Conservation (phyloP, 2,888 invertebrate species). For the Metalampra italica region DNA sequence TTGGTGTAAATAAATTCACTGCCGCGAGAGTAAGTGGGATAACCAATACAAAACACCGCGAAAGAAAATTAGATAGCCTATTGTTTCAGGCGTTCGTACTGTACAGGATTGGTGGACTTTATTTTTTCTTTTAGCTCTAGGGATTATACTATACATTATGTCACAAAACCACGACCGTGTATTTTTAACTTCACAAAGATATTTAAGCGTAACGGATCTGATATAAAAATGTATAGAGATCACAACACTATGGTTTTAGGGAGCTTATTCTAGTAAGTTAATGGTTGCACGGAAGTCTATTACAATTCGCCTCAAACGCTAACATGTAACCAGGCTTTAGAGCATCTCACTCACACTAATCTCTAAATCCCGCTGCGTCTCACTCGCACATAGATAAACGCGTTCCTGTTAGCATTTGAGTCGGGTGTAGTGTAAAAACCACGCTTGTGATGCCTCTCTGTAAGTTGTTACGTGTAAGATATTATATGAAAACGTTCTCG, state of each 20-base stretch:
- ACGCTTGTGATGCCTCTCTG: conserved; percentile 49
- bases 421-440: conserved; percentile 9
- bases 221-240: background rate
- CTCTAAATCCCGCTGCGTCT: background rate
- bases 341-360: background rate
- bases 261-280: conserved; percentile 1
- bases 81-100: too few species aligned
- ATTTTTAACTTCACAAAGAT: conserved; percentile 1
- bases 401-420: conserved; percentile 2
- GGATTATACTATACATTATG: conserved; percentile 10
- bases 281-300: conserved; percentile 1
- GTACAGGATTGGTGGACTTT: too few species aligned
- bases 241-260: conserved; percentile 1
- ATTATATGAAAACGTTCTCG: conserved; percentile 69
- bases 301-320: background rate
- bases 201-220: background rate
- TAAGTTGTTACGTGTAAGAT: conserved; percentile 63
- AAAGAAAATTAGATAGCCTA: too few species aligned
- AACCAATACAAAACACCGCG: too few species aligned
- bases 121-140: too few species aligned
- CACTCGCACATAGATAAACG: background rate
- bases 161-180: conserved; percentile 32
- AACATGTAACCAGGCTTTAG: background rate
- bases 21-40: too few species aligned
- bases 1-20: too few species aligned